Conservation (phyloP, 2,888 invertebrate genomes). For the Lasioglossum vierecki region DNA sequence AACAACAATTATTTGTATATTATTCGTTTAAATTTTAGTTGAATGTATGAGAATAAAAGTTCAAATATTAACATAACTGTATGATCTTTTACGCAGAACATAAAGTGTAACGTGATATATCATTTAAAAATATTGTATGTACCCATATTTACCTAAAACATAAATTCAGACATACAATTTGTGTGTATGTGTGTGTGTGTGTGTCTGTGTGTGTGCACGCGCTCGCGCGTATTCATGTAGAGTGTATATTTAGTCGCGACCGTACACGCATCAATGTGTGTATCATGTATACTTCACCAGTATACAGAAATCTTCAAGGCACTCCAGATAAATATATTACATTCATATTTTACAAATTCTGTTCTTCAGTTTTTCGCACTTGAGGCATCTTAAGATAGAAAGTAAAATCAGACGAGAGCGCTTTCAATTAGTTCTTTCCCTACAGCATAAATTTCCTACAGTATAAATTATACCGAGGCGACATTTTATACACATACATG, state of each 20-base stretch:
- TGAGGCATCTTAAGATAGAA: conserved; percentile 61
- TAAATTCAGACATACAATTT: conserved; percentile 71
- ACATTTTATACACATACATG: conserved; percentile 54
- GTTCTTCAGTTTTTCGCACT: conserved; percentile 61
- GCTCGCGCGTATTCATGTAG: not conserved
- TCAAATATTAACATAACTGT: conserved; percentile 50
- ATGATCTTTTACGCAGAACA: conserved; percentile 49
- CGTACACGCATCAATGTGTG: conserved; percentile 44
- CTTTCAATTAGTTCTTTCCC: conserved; percentile 31
- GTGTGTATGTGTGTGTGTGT: conserved; percentile 50
- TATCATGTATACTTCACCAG: conserved; percentile 75
- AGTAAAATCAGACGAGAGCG: conserved; percentile 52
- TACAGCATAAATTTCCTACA: conserved; percentile 39
- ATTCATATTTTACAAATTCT: conserved; percentile 81
- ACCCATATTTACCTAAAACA: conserved; percentile 74
- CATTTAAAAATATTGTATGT: conserved; percentile 70
- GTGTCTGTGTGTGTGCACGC: not conserved
- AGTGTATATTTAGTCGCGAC: conserved; percentile 40
- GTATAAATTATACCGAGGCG: conserved; percentile 51
- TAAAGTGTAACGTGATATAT: conserved; percentile 66
- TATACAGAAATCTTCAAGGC: conserved; percentile 83
- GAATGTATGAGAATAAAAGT: conserved; percentile 55
- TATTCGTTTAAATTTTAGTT: conserved; percentile 33
- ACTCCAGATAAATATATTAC: conserved; percentile 83
- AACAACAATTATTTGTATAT: conserved; percentile 17